A percentile compares a stretch with the other conserved stretches of the same genome.
These are phyloP conservation scores for Polylopha cassiicola DNA, from an alignment of 2,888 invertebrate species.

Conservation along the genomic window DNA sequence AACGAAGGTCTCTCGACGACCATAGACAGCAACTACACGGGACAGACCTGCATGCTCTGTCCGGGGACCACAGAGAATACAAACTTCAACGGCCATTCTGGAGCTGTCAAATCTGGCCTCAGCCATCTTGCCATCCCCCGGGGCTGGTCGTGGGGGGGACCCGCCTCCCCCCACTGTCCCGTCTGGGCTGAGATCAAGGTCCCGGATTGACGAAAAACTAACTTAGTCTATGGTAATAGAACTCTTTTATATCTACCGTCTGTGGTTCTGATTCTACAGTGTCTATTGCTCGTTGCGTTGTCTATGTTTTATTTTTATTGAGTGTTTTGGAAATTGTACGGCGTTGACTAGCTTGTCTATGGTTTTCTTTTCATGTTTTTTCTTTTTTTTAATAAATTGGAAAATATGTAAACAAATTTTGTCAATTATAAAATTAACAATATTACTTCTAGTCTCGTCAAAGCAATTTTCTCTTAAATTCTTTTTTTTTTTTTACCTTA, in stretches of 20 bases:
- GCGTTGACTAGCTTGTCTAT: too few species aligned
- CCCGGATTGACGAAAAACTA: constrained; percentile 58
- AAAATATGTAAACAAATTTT: too few species aligned
- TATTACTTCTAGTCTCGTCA: too few species aligned
- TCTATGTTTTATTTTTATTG: constrained; percentile 34
- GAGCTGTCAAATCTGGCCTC: constrained; percentile 83
- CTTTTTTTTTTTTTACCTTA: too few species aligned
- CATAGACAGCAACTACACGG: constrained; percentile 45
- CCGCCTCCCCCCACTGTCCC: constrained; percentile 85
- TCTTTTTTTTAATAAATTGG: neutral
- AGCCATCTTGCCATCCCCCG: constrained; percentile 87
- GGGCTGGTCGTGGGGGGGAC: constrained; percentile 91
- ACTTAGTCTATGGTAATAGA: constrained; percentile 26
- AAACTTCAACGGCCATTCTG: constrained; percentile 73
- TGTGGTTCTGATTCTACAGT: constrained; percentile 38
- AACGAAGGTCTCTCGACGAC: constrained; percentile 52
- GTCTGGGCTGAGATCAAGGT: constrained; percentile 83
- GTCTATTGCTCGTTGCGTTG: constrained; percentile 36
- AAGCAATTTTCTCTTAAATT: too few species aligned
- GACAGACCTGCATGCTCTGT: constrained; percentile 51
- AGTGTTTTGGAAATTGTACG: too few species aligned
- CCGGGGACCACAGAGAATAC: constrained; percentile 45
- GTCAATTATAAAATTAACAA: too few species aligned
- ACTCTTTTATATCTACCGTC: constrained; percentile 34
- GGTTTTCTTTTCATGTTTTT: constrained; percentile 3